Base-by-base conservation (phyloP, 2,888 invertebrate species). In the Sesia bembeciformis region DNA sequence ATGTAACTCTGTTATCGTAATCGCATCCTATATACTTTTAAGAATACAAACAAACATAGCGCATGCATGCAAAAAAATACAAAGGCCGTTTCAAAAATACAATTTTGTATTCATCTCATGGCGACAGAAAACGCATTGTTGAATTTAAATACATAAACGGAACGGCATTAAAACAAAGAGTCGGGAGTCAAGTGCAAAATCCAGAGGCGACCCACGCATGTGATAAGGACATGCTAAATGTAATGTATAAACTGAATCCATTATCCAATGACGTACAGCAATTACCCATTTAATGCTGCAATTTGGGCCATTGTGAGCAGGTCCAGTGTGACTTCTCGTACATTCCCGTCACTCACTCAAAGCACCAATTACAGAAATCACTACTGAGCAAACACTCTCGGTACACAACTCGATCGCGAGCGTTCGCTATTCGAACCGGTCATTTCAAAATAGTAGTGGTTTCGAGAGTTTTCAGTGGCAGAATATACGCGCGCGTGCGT, bases 221-320 rank as follows among this genome's bases (percentile, higher is more conserved):
- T 68, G 68, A 72, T 72, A 66, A 74, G 74, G 74, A 78, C 76
- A 72, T 72, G 78, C 78, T 75, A 78, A 76, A 79, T 78, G 72
- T 81, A 74, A 80, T 78, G 80, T 76, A 84, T 77, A 78, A 81
- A 78, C 78, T 74, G 78, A 83, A 81, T 83, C 85, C 87, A 89
- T 89, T 89, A 89, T 88, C 78, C 89, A 89, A 88, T 89, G 87
- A 89, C 82, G 82, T 86, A 76, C 78, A 80, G 78, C 89, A 86
- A 89, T 89, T 89, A 89, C 89, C 89, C 86, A 88, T 87, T 89
- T 86, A 85, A 81, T 83, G 81, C 80, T 83, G 81, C 80, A 84
- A 89, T 88, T 88, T 78, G 89, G 89, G 86, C 69, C 88, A 89
- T 88, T 74, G 81, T 80, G 74, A 72, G 74, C 73, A 70, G 68